phyloP scores from a whole-genome alignment of 35 echinoderm and acorn worm genomes.

The Amphiura filiformis region DNA sequence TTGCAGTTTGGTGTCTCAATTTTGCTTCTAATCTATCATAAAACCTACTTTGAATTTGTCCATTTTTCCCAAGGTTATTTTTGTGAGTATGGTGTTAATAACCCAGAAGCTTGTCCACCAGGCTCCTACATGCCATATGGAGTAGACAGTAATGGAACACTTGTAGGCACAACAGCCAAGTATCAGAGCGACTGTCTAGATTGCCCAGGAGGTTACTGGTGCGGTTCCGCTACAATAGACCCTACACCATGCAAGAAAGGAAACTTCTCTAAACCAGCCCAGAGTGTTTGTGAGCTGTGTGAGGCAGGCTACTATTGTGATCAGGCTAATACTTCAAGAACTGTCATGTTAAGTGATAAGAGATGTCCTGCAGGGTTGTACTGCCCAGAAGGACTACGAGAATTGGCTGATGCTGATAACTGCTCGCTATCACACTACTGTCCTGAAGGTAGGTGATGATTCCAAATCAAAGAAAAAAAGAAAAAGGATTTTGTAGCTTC shows the following conservation, averaged over 20 bases:
- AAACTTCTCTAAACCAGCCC: constrained; percentile 64
- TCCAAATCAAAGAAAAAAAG: no score
- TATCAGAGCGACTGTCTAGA: constrained; percentile 83
- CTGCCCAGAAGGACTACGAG: constrained; percentile 56
- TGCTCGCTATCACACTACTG: constrained; percentile 80
- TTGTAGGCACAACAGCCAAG: constrained; percentile 52
- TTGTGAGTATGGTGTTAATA: constrained; percentile 83
- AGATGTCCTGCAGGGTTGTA: constrained; percentile 85
- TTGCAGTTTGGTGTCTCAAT: no score
- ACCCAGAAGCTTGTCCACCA: constrained; percentile 67
- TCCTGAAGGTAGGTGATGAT: constrained; percentile 86
- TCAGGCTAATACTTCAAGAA: constrained; percentile 57
- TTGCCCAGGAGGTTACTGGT: constrained; percentile 75
- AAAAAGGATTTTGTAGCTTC: no score
- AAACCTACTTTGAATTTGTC: no score
- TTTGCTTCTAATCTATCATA: no score
- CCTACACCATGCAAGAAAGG: constrained; percentile 69
- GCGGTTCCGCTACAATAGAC: constrained; percentile 29
- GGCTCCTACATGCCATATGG: constrained; percentile 98
- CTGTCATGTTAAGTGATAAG: constrained; percentile 91
- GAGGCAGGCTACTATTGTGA: constrained; percentile 95
- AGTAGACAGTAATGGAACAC: constrained; percentile 45
- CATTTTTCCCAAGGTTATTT: constrained; percentile 96
- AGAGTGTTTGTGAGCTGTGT: constrained; percentile 64
- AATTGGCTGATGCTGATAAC: constrained; percentile 64